Evolutionary conservation across 1,140 invertebrate genomes (phyloP), one percentile per base, ranked within the genome.

Genomic region (Lanistes nyassanus): DNA sequence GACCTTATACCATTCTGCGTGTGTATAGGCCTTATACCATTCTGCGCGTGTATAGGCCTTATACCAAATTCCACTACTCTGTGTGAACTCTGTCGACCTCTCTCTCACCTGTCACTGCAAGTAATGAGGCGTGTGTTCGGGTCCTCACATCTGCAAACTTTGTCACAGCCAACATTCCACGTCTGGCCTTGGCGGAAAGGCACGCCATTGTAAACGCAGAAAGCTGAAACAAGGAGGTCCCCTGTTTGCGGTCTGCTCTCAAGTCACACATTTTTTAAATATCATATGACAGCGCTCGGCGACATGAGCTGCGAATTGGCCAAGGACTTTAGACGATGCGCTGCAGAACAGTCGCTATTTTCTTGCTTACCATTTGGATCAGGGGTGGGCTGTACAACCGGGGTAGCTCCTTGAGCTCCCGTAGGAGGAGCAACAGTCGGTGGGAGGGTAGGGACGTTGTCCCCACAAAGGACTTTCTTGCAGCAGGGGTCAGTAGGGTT

Each of bases 401-500:
- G 65, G 11, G 65, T 68, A 37, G n/a, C 26, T n/a, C 73, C 73
- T 42, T 67, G 34, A 36, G 64, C 36, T 34, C 47, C 74, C 9
- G 74, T 62, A 26, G 73, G 66, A 39, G 72, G 60, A 31, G 60
- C 42, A 11, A 23, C 13, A 21, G 72, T 66, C n/a, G 72, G 58
- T 16, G 60, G 26, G 2, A 65, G 62, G 69, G 56, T 72, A 56
- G 69, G 69, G 19, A 55, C 31, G 23, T 60, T 72, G 69, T 72
- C 69, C 3, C 69, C 69, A 29, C 69, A 72, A 1, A 36, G 21
- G 21, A 80, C 75, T 31, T 79, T 79, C 80, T 80, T 72, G 75
- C 81, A 83, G 69, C 81, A 83, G n/a, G 81, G 80, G 66, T 83
- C 79, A 13, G 51, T 56, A 16, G 80, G 78, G 72, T 83, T 78